Conservation (phyloP, 2,113 vertebrate species). For the Corythornis madagascariensis region DNA sequence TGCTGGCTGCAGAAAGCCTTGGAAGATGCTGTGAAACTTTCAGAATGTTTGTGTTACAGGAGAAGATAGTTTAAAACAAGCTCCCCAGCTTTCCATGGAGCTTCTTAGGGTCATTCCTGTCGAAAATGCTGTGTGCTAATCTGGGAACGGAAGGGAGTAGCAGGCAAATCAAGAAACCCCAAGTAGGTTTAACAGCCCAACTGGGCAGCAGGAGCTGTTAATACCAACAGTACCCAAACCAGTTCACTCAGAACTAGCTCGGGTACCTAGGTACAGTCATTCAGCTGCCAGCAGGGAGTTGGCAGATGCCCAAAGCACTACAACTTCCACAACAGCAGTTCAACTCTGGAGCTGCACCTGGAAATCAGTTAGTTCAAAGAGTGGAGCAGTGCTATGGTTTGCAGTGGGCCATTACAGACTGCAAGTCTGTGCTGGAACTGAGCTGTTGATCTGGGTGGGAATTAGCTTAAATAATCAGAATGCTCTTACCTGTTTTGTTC, state of each 20-base stretch:
- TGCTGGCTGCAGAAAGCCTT: not conserved
- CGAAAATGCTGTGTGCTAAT: not conserved
- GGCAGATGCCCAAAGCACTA: not conserved
- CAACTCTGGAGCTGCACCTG: not conserved
- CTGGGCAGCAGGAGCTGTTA: not conserved
- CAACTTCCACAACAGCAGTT: not conserved
- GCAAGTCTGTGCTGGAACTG: not conserved
- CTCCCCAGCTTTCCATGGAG: not conserved
- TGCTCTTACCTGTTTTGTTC: conserved; percentile 87
- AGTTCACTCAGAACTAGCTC: not conserved
- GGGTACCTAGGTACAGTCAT: not conserved
- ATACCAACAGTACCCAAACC: not conserved
- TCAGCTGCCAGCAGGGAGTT: not conserved
- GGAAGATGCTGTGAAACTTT: not conserved
- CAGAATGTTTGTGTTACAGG: not conserved
- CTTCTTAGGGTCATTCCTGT: not conserved
- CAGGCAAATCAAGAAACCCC: not conserved
- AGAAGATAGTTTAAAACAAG: not conserved
- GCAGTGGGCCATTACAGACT: not conserved
- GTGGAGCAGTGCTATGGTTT: not conserved
- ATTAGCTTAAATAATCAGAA: not conserved
- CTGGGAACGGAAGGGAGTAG: not conserved
- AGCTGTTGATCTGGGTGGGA: not conserved
- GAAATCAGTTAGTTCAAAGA: not conserved
- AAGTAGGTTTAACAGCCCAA: not conserved